Conservation (phyloP, 2,888 invertebrate genomes). For the Trachelus troglodyta region DNA sequence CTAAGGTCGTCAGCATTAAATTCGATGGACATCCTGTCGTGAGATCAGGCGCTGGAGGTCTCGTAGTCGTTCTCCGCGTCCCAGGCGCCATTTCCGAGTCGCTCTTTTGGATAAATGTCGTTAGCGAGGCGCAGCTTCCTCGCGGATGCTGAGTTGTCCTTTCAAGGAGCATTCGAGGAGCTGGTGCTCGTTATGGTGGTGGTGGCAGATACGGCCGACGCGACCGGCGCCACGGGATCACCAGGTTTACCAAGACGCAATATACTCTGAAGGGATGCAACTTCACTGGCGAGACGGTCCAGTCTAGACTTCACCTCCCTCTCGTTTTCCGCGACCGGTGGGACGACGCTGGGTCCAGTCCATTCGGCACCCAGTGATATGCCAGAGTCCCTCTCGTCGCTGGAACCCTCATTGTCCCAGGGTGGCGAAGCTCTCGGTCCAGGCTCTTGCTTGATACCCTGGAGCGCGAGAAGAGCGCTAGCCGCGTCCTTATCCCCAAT, state of each 20-base stretch:
- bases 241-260: conserved; percentile 73
- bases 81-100: conserved; percentile 1
- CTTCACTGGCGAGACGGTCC: conserved; percentile 89
- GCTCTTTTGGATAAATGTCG: conserved; percentile 4
- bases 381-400: conserved; percentile 90
- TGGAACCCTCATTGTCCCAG: conserved; percentile 90
- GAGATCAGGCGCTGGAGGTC: background rate
- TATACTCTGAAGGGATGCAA: conserved; percentile 88
- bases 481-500: conserved; percentile 91
- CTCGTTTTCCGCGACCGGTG: conserved; percentile 72
- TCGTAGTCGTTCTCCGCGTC: conserved; percentile 6
- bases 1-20: background rate
- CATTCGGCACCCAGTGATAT: conserved; percentile 84
- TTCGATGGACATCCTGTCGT: background rate
- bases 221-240: conserved; percentile 45
- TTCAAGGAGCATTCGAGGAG: background rate
- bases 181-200: background rate
- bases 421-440: conserved; percentile 83
- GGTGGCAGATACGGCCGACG: conserved; percentile 7
- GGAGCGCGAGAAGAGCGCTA: conserved; percentile 81
- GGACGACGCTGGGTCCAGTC: conserved; percentile 59
- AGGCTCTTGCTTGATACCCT: conserved; percentile 89
- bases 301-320: conserved; percentile 86
- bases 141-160: background rate
- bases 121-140: conserved; percentile 8